Evolutionary conservation across 2,797 vertebrate species (phyloP).

Genomic region (Brotula barbata): DNA sequence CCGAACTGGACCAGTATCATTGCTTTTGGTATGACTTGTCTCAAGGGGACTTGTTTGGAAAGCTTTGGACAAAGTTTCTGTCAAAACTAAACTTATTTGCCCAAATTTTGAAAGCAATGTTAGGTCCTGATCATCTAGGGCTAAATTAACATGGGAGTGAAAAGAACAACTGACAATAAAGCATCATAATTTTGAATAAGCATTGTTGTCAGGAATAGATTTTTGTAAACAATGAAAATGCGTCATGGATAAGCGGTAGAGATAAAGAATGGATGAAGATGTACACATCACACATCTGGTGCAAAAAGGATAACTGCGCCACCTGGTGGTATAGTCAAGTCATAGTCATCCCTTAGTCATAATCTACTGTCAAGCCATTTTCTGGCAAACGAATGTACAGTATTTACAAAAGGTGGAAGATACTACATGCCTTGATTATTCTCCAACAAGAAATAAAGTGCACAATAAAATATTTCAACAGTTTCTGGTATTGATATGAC

Average conservation of each 20-base stretch:
- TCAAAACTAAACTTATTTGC: constrained; percentile 38
- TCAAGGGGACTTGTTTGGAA: constrained; percentile 16
- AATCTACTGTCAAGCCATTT: too few relatives aligned
- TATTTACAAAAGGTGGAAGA: too few relatives aligned
- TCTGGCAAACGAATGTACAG: too few relatives aligned
- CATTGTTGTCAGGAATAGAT: constrained; percentile 48
- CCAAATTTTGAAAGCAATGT: constrained; percentile 44
- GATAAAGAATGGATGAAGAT: neutral
- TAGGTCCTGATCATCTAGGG: constrained; percentile 35
- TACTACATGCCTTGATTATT: too few relatives aligned
- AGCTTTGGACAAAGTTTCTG: constrained; percentile 28
- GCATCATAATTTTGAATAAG: constrained; percentile 63
- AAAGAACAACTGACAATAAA: constrained; percentile 65
- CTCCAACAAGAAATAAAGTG: too few relatives aligned
- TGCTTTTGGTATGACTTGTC: constrained; percentile 40
- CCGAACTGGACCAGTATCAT: constrained; percentile 17
- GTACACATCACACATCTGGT: neutral
- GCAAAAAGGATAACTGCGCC: neutral
- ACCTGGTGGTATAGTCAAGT: constrained; percentile 1
- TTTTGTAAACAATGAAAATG: constrained; percentile 31
- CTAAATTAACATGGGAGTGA: constrained; percentile 40
- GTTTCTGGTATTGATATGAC: too few relatives aligned
- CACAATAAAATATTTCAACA: too few relatives aligned
- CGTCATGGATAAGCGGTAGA: too few relatives aligned
- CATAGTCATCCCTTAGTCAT: too few relatives aligned